These are phyloP conservation scores for Hyperopisus bebe DNA, from an alignment of 2,113 vertebrate genomes.

Conservation along the genomic window DNA sequence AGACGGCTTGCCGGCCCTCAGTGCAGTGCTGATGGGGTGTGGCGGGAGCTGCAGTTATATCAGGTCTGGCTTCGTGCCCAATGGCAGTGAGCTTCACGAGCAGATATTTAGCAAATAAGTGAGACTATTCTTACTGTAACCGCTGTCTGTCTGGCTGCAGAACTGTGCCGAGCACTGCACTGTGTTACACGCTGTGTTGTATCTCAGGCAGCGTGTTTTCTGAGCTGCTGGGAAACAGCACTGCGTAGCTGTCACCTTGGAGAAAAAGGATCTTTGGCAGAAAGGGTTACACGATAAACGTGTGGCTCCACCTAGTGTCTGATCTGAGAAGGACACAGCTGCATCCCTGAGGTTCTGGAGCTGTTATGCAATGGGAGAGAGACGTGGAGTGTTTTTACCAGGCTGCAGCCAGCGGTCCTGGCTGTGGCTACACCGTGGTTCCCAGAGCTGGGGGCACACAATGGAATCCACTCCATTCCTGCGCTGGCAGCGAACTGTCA, in stretches of 20 bases:
- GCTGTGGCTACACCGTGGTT: neutral
- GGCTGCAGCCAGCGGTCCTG: neutral
- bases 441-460: neutral
- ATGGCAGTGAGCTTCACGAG: neutral
- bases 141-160: neutral
- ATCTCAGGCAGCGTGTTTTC: neutral
- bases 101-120: neutral
- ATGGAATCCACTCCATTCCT: neutral
- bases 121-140: neutral
- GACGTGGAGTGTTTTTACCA: neutral
- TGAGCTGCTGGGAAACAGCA: neutral
- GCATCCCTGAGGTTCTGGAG: neutral
- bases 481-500: neutral
- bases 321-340: neutral
- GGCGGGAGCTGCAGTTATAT: neutral
- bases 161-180: neutral
- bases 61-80: neutral
- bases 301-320: neutral
- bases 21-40: neutral
- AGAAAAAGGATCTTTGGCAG: neutral
- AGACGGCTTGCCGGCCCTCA: too few relatives aligned
- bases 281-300: neutral
- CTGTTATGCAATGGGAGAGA: constrained; percentile 1
- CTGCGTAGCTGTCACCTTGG: constrained; percentile 7
- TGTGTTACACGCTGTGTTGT: neutral